Evolutionary conservation across 2,888 invertebrate genomes (phyloP), one percentile per base, ranked within the genome.

Genomic region (Acronicta alni): DNA sequence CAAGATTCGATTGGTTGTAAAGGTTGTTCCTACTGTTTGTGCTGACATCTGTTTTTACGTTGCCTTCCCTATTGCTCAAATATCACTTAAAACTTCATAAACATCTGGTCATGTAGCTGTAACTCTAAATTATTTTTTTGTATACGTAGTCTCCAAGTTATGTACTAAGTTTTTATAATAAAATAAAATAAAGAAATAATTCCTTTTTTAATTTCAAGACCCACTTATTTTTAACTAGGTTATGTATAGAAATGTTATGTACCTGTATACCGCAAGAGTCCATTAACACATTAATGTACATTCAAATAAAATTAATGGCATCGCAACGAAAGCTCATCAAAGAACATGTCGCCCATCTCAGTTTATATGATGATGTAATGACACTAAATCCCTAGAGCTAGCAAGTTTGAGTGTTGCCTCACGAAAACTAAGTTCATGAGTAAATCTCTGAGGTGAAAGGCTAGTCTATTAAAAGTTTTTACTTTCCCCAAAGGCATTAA

Each of bases 391-490:
- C 49, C 55, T 38, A 45, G 39, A 49, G 55, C 38, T 57, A 51
- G 45, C 23, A 59, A 72, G 45, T 59, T 67, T 37, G 10, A 53
- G 49, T 55, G 63, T 53, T 65, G 67, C 46, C 47, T 23, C 64
- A 43, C 58, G 57, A 72, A 51, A 77, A 72, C 52, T 56, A 75
- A 61, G 52, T 70, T 68, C 20, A 47, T 20, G 49, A 75, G 74
- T 67, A 57, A 66, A 58, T 67, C 60, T 53, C 45, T 48, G 43
- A 67, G 47, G 58, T 61, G 54, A 68, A 60, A 75, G 62, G 63
- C 57, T 71, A 70, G 70, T 77, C 66, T 72, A 73, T 70, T 72
- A 77, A 77, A 80, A 80, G 75, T 80, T 79, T 63, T 67, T 72
- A 72, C 74, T 70, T 73, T 72, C 64, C 62, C 70, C 51, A 44